Conservation (phyloP, 2,113 vertebrate species). For the Ranitomeya imitator region DNA sequence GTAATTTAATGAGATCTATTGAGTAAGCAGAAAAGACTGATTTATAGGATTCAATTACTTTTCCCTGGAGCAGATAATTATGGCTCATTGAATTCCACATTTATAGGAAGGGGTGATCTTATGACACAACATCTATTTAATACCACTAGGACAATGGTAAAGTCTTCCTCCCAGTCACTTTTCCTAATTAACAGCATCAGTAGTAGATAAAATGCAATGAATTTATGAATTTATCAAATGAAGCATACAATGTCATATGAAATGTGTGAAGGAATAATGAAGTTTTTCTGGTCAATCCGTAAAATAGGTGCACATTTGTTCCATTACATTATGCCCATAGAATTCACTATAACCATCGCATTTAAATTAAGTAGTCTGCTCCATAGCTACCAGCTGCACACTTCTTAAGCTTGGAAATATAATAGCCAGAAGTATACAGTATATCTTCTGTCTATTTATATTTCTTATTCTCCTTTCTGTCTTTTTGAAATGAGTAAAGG, state of each 20-base stretch:
- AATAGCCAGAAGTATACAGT: too few species aligned
- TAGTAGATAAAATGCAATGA: background rate
- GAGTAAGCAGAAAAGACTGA: constrained; percentile 39
- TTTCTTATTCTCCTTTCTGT: too few species aligned
- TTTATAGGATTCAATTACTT: constrained; percentile 51
- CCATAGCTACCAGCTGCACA: background rate
- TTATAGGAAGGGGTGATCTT: constrained; percentile 17
- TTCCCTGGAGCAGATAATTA: constrained; percentile 48
- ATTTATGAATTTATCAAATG: background rate
- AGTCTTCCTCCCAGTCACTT: background rate
- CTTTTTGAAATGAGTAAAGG: too few species aligned
- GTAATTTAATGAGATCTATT: constrained; percentile 50
- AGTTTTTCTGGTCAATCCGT: background rate
- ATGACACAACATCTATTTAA: constrained; percentile 30
- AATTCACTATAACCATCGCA: background rate
- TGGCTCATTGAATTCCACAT: constrained; percentile 48
- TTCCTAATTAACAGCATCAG: background rate
- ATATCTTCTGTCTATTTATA: too few species aligned
- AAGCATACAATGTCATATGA: background rate
- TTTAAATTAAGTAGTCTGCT: background rate
- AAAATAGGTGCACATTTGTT: background rate
- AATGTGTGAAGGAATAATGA: background rate
- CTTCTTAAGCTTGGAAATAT: too few species aligned
- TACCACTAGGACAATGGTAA: constrained; percentile 26
- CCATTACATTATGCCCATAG: background rate